Percentiles rank a stretch among this genome's conserved stretches.
phyloP scores from a whole-genome alignment of 1,140 invertebrate species.

The Lethrus apterus region DNA sequence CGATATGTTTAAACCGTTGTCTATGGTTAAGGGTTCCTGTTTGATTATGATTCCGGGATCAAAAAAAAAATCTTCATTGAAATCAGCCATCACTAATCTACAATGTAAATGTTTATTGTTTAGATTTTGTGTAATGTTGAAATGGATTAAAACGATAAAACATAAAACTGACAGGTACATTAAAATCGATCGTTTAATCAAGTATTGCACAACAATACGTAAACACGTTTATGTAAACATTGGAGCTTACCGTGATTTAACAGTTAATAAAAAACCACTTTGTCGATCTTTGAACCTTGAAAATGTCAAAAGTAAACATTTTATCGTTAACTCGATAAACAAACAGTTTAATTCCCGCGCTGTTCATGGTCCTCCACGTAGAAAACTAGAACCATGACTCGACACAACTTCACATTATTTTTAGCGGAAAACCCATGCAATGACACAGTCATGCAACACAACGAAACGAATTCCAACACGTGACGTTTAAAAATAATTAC shows the following conservation, averaged over 20 bases:
- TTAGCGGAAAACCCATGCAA: constrained; percentile 1
- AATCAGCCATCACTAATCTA: constrained; percentile 31
- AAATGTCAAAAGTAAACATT: constrained; percentile 4
- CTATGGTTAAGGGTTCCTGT: constrained; percentile 40
- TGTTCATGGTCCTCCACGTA: constrained; percentile 1
- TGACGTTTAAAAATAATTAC: too few species aligned
- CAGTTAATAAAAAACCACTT: neutral
- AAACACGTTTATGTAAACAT: constrained; percentile 7
- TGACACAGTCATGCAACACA: neutral
- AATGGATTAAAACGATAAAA: neutral
- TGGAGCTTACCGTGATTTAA: constrained; percentile 6
- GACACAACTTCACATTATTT: constrained; percentile 12
- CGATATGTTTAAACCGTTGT: constrained; percentile 37
- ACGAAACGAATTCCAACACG: too few species aligned
- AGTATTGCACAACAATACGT: constrained; percentile 12
- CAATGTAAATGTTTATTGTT: neutral
- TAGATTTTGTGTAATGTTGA: neutral
- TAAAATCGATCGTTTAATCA: neutral
- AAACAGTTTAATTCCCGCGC: constrained; percentile 12
- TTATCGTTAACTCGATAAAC: constrained; percentile 9
- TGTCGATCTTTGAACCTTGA: constrained; percentile 11
- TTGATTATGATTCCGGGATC: constrained; percentile 43
- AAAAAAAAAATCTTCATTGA: constrained; percentile 39
- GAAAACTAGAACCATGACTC: constrained; percentile 11
- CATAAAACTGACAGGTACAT: neutral